Base-by-base conservation (phyloP, 1,140 invertebrate genomes). In the Goniozus legneri region DNA sequence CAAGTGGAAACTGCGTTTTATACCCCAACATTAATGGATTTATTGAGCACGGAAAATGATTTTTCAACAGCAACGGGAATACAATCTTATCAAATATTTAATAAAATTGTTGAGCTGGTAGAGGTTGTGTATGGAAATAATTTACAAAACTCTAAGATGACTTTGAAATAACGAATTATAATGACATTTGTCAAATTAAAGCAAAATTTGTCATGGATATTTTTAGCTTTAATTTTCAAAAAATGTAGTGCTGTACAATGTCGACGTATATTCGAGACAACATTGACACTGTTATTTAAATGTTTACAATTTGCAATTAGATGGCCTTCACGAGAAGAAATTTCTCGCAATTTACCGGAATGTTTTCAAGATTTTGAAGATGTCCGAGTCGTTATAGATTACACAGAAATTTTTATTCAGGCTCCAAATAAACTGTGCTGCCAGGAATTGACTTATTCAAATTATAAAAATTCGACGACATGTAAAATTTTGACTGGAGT, bases 401-500 rank as follows among this genome's bases (percentile, higher is more conserved):
- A 62, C 27, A 49, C 53, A 3, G 54, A 60, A 44, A 22, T 58
- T 39, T 30, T 18, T 15, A 37, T 58, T 13, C 24, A 54, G 18
- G 18, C 24, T 19, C 41, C 44, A n/a, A 33, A 44, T n/a, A 51
- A 47, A 16, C 22, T 45, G n/a, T 39, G 18, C 8, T 48, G 52
- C 13, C 34, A 44, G 30, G 44, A 47, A 24, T 15, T 34, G 30
- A 53, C 52, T 2, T 62, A 48, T 31, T 64, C 59, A 3, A 40
- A 52, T 16, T 65, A 63, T 37, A 66, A 66, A 47, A 32, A 52
- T 20, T 33, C 54, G 15, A 54, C 56, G 21, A 68, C 62, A 8
- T 20, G 47, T 18, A 65, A 68, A 44, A 49, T 44, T 22, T 41
- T 67, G 20, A 52, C 62, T 36, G 54, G 48, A n/a, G 54, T 62